Evolutionary conservation across 2,797 vertebrate species (phyloP), one percentile per base, ranked within the genome.

Genomic region (Danionella dracula): DNA sequence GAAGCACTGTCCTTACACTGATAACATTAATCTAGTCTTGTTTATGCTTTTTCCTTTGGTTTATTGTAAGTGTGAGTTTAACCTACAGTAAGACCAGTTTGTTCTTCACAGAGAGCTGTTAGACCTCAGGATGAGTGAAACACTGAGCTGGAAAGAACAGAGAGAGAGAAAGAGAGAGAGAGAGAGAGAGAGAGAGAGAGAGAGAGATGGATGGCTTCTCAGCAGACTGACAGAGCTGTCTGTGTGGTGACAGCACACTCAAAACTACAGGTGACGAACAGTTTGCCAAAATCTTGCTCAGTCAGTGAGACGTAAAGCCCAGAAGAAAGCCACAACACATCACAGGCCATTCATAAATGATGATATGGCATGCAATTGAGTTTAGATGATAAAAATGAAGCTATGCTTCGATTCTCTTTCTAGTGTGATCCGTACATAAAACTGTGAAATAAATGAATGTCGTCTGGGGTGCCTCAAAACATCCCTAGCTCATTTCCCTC

Each of bases 241-340:
- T 53, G 70, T 71, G 67, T 76, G 65, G 72, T 71, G 76, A 75
- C 49, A 71, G 55, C 67, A 38, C 57, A 69, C 50, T 62, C 34
- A n/a, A 32, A 37, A 29, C 51, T 45, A 16, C 54, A 71, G 68
- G 61, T 58, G 54, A 42, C 49, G 46, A 41, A 3, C 48, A 20
- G 48, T 60, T n/a, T 27, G 23, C 23, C 3, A 40, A 50, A 70
- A n/a, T n/a, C n/a, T n/a, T n/a, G n/a, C n/a, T 60, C 48, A 31
- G n/a, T 60, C 49, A 61, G 55, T 50, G 29, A 17, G 54, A 35
- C 8, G 9, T n/a, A 34, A n/a, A 49, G 20, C 37, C 34, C 54
- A 20, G 23, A 34, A 19, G 34, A 17, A 68, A 46, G 37, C 23
- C 34, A 68, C 20, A 17, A 5, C 57, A 17, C 53, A 50, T 60